Evolutionary conservation across 2,113 vertebrate species (phyloP).

Genomic region (Kobus ellipsiprymnus): DNA sequence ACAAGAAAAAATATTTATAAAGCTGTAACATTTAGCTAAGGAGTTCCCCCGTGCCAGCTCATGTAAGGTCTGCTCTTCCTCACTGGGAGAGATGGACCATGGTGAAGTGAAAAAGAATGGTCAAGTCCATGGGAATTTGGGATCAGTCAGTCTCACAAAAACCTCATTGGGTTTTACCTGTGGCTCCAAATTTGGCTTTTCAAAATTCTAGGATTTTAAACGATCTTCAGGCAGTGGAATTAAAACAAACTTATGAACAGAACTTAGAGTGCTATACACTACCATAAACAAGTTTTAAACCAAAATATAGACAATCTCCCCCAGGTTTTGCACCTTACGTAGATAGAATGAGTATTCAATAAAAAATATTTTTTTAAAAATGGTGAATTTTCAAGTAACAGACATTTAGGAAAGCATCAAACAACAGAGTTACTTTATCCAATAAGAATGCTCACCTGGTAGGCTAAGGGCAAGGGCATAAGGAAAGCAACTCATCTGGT

Average conservation of each 20-base stretch:
- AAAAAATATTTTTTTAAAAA: background rate
- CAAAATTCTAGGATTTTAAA: constrained; percentile 12
- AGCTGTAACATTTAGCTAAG: background rate
- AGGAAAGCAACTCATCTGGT: background rate
- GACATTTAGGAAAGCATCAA: background rate
- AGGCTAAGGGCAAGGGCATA: background rate
- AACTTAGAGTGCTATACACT: background rate
- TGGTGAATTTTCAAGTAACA: background rate
- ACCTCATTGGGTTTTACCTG: background rate
- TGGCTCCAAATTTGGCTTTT: constrained; percentile 27
- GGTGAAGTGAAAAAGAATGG: background rate
- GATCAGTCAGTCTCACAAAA: no score
- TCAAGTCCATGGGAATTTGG: background rate
- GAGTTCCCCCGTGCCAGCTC: rapidly evolving
- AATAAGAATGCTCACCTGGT: background rate
- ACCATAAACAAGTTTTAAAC: background rate
- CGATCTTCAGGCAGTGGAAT: constrained; percentile 10
- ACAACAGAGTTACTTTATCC: background rate
- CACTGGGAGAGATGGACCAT: background rate
- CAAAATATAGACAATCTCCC: background rate
- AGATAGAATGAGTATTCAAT: background rate
- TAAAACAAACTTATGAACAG: background rate
- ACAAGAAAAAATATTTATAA: background rate
- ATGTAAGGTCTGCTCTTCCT: rapidly evolving
- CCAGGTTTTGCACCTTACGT: background rate